These are phyloP conservation scores for Hirudinaria manillensis DNA, from an alignment of 2,888 invertebrate genomes.

Conservation along the genomic window DNA sequence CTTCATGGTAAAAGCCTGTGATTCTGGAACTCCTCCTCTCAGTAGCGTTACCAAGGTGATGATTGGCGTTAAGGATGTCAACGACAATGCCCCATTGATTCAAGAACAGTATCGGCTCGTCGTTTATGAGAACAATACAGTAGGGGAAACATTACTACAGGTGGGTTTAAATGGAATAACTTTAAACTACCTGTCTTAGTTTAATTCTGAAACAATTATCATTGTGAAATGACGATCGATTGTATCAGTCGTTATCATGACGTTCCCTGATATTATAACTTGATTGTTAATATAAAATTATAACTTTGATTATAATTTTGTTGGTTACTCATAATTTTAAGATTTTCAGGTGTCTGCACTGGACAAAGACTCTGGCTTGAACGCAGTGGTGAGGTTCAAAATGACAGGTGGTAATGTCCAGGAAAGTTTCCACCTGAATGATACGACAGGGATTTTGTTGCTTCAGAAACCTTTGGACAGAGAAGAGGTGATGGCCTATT, in stretches of 20 bases:
- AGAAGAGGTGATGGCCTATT: background rate
- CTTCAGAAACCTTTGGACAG: background rate
- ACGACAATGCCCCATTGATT: background rate
- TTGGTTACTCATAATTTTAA: background rate
- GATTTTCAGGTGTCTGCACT: background rate
- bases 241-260: background rate
- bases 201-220: background rate
- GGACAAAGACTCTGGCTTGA: constrained; percentile 4
- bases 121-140: background rate
- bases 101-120: background rate
- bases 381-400: background rate
- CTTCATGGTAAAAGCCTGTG: background rate
- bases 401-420: background rate
- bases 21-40: background rate
- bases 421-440: background rate
- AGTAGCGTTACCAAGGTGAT: background rate
- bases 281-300: no score
- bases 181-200: background rate
- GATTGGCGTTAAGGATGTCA: background rate
- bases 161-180: background rate
- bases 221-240: background rate
- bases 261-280: no score
- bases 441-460: background rate
- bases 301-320: no score
- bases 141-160: background rate